Conservation (phyloP, 2,797 vertebrate genomes). For the Myoxocephalus aenaeus region DNA sequence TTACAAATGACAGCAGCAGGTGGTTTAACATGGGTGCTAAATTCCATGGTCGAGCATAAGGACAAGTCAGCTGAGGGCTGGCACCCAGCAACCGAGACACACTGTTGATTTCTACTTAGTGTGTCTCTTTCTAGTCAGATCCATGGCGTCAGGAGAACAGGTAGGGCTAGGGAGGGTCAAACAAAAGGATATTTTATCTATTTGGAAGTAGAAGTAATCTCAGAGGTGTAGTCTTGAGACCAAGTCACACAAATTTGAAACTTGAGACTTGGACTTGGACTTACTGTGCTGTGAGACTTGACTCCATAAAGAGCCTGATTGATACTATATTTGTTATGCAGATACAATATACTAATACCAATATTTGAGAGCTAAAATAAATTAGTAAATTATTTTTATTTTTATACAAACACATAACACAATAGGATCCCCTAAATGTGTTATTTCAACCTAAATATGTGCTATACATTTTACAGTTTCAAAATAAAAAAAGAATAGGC, state of each 20-base stretch:
- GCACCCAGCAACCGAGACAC: conserved; percentile 24
- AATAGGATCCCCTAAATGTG: not conserved
- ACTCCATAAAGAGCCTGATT: not conserved
- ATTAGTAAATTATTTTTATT: not conserved
- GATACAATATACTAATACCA: not conserved
- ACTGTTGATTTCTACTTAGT: conserved; percentile 41
- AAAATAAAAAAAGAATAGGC: not conserved
- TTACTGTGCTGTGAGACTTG: conserved; percentile 8
- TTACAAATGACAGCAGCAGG: conserved; percentile 73
- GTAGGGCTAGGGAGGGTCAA: not conserved
- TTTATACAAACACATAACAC: no score
- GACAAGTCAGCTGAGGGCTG: conserved; percentile 50
- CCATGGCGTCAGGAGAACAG: conserved; percentile 43
- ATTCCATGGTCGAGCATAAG: conserved; percentile 53
- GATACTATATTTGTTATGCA: not conserved
- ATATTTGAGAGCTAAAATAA: not conserved
- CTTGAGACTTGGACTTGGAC: conserved; percentile 18
- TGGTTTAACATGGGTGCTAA: conserved; percentile 61
- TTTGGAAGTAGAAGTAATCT: not conserved
- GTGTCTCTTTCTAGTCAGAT: conserved; percentile 12
- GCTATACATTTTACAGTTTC: not conserved
- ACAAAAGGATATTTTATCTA: not conserved
- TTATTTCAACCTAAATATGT: conserved; percentile 4
- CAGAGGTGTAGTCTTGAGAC: not conserved
- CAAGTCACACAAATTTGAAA: not conserved